Evolutionary conservation across 1,140 invertebrate genomes (phyloP).

Genomic region (Drosophila nikananu): DNA sequence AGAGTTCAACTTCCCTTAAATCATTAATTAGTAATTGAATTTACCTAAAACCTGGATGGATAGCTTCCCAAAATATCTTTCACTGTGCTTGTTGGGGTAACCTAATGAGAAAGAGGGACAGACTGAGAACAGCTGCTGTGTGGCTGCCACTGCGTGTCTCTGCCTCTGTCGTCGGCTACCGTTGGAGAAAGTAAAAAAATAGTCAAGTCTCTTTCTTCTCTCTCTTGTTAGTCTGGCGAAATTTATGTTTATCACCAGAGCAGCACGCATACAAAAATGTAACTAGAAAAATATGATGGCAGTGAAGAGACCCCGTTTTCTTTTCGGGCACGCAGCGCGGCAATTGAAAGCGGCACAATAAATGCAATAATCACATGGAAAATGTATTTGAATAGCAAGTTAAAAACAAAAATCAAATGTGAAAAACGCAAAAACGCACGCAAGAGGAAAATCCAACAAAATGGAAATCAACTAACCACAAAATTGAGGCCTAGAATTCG

Average conservation of each 20-base stretch:
- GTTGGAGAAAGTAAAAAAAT: slow-evolving; percentile 65
- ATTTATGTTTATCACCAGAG: slow-evolving; percentile 73
- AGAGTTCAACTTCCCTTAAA: too few species aligned
- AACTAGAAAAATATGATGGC: slow-evolving; percentile 15
- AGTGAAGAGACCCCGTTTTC: slow-evolving; percentile 57
- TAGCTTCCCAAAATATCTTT: not conserved
- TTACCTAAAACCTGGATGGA: too few species aligned
- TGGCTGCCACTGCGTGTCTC: slow-evolving; percentile 43
- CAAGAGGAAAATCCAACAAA: slow-evolving; percentile 35
- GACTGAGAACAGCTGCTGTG: slow-evolving; percentile 36
- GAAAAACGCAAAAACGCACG: slow-evolving; percentile 18
- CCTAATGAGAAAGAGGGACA: not conserved
- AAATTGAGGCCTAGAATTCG: slow-evolving; percentile 63
- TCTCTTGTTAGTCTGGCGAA: slow-evolving; percentile 55
- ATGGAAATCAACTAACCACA: slow-evolving; percentile 49
- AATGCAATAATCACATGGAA: slow-evolving; percentile 22
- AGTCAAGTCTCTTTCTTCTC: slow-evolving; percentile 29
- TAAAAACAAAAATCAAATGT: not conserved
- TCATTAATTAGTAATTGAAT: too few species aligned
- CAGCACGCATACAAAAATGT: slow-evolving; percentile 49
- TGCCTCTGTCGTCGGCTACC: slow-evolving; percentile 34
- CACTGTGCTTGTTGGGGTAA: not conserved
- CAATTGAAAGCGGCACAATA: slow-evolving; percentile 44
- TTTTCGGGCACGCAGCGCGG: slow-evolving; percentile 59
- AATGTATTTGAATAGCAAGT: slow-evolving; percentile 34